These are phyloP conservation scores for Boloria selene DNA, from an alignment of 2,888 invertebrate species.

Conservation along the genomic window DNA sequence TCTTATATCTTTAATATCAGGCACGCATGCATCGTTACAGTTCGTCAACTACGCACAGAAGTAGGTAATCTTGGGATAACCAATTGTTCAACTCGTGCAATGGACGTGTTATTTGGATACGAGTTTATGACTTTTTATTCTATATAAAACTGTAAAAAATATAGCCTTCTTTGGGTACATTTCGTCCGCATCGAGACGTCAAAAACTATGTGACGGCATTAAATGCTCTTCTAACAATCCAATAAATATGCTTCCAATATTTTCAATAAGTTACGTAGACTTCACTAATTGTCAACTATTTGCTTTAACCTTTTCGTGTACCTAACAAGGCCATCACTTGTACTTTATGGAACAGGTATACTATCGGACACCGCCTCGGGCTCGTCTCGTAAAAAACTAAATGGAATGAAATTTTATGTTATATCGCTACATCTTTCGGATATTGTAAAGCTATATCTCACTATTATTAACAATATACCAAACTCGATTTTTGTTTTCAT, in stretches of 20 bases:
- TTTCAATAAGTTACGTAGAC: slow-evolving; percentile 55
- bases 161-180: slow-evolving; percentile 70
- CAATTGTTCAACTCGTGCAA: slow-evolving; percentile 56
- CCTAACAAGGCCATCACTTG: slow-evolving; percentile 75
- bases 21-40: slow-evolving; percentile 69
- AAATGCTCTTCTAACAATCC: slow-evolving; percentile 66
- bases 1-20: slow-evolving; percentile 66
- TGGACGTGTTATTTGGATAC: slow-evolving; percentile 67
- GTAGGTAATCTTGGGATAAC: slow-evolving; percentile 50
- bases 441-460: slow-evolving; percentile 66
- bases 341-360: slow-evolving; percentile 67
- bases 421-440: slow-evolving; percentile 59
- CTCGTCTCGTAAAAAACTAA: slow-evolving; percentile 52
- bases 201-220: slow-evolving; percentile 67
- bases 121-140: slow-evolving; percentile 55
- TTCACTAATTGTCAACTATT: slow-evolving; percentile 57
- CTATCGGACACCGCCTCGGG: slow-evolving; percentile 47
- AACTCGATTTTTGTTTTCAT: slow-evolving; percentile 45
- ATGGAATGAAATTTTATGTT: slow-evolving; percentile 64
- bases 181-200: slow-evolving; percentile 58
- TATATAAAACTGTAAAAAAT: slow-evolving; percentile 79
- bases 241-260: slow-evolving; percentile 58
- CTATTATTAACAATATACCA: slow-evolving; percentile 55
- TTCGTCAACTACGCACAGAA: slow-evolving; percentile 56
- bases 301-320: slow-evolving; percentile 58